Conservation (phyloP, 2,888 invertebrate species). For the Hylaea fasciaria region DNA sequence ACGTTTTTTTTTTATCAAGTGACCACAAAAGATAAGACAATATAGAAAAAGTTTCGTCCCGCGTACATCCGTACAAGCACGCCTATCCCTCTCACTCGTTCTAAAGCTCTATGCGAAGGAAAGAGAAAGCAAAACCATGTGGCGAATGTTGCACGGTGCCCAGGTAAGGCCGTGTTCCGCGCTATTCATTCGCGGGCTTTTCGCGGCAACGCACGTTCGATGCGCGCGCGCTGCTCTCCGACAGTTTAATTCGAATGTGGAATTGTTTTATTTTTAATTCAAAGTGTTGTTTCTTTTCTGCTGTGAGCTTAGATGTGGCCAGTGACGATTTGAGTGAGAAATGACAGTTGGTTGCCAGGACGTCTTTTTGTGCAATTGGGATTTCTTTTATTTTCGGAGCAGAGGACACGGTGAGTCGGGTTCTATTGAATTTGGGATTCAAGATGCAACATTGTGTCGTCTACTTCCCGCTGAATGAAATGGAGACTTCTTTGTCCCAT, state of each 20-base stretch:
- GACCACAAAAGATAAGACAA: slow-evolving; percentile 76
- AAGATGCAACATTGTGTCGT: slow-evolving; percentile 50
- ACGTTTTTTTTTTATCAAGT: slow-evolving; percentile 59
- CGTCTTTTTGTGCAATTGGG: slow-evolving; percentile 71
- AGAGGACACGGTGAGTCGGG: slow-evolving; percentile 71
- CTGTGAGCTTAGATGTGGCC: slow-evolving; percentile 42
- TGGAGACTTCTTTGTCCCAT: slow-evolving; percentile 3
- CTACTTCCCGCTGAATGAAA: slow-evolving; percentile 32
- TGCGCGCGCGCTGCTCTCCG: slow-evolving; percentile 53
- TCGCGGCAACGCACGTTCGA: slow-evolving; percentile 78
- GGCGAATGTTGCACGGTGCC: slow-evolving; percentile 70
- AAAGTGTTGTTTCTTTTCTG: slow-evolving; percentile 40
- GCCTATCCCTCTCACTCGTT: slow-evolving; percentile 47
- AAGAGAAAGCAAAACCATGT: slow-evolving; percentile 58
- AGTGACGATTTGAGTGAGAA: slow-evolving; percentile 55
- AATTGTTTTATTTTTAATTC: slow-evolving; percentile 39
- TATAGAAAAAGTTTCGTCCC: slow-evolving; percentile 49
- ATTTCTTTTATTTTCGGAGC: slow-evolving; percentile 66
- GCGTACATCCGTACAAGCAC: slow-evolving; percentile 69
- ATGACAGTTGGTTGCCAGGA: slow-evolving; percentile 66
- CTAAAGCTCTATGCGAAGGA: slow-evolving; percentile 38
- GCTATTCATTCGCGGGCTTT: slow-evolving; percentile 80
- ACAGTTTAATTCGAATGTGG: slow-evolving; percentile 54
- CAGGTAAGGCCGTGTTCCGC: slow-evolving; percentile 72
- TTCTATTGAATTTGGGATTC: slow-evolving; percentile 53